Evolutionary conservation across 1,140 invertebrate genomes (phyloP), one percentile per base, ranked within the genome.

Genomic region (Phocides pigmalion): DNA sequence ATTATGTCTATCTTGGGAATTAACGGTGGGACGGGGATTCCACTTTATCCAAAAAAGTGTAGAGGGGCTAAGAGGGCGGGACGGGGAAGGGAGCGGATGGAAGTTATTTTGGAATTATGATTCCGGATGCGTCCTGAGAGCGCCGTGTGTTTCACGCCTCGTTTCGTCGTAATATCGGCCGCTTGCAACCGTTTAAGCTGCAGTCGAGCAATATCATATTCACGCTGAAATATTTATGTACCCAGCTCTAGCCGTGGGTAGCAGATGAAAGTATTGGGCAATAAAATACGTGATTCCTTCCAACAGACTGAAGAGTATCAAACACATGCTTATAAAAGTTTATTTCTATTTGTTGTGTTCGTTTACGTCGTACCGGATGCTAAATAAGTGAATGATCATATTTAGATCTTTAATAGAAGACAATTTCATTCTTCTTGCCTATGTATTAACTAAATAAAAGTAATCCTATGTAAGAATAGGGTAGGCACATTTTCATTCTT

Each of bases 1-100:
- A 91, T 92, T 92, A 92, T 92, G 87, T 91, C 85, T 89, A 88
- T 90, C 91, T 90, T 92, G 91, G 91, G 91, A 92, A 92, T 92
- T 89, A 89, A 87, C 87, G 79, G 76, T 81, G 85, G 83, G 80
- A 82, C 84, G 87, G 84, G 87, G 84, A 88, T 87, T 85, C 87
- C 82, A 84, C 73, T 89, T 88, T 89, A 87, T 81, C 82, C 82
- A 89, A 89, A 91, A 89, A 90, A 90, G 70, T 68, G 65, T 64
- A 61, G 58, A 59, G 79, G 72, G 76, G 78, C 69, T 50, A 68
- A 66, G 66, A 74, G 71, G 70, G 58, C 70, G 72, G 64, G 66
- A 12, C n/a, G n/a, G 64, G 58, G 68, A 72, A 65, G 76, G 72
- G 69, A 70, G 66, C 70, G 76, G 81, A 80, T 82, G 78, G 77